phyloP scores from a whole-genome alignment of 2,888 invertebrate genomes.

The Leuctra nigra region DNA sequence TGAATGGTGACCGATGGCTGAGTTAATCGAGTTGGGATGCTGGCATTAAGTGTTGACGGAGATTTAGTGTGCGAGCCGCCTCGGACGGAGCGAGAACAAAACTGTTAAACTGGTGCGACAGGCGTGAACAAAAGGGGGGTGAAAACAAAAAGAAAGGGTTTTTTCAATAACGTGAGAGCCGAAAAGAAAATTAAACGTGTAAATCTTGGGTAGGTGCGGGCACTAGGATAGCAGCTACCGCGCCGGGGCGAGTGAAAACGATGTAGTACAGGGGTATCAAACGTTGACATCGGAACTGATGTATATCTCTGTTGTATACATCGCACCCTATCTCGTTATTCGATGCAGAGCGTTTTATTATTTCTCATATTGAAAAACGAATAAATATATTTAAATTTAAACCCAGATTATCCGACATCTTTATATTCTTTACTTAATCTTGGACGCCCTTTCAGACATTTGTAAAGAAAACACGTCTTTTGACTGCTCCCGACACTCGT shows the following conservation, averaged over 20 bases:
- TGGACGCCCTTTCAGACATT: too few species aligned
- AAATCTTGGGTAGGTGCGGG: conserved; percentile 24
- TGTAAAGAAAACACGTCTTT: too few species aligned
- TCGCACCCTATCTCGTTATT: too few species aligned
- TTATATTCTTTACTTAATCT: too few species aligned
- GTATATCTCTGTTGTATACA: neutral
- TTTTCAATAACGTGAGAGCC: conserved; percentile 28
- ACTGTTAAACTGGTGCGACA: neutral
- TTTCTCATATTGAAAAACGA: too few species aligned
- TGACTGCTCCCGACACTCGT: too few species aligned
- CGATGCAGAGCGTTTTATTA: too few species aligned
- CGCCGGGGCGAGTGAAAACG: too few species aligned
- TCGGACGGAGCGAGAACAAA: neutral
- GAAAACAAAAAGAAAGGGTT: conserved; percentile 26
- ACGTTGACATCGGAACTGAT: neutral
- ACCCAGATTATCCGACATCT: too few species aligned
- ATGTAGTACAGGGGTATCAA: neutral
- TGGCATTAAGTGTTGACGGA: neutral
- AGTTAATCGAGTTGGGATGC: too few species aligned
- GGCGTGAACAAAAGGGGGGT: conserved; percentile 10
- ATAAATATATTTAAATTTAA: too few species aligned
- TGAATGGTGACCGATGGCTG: too few species aligned
- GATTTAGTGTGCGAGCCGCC: conserved; percentile 1
- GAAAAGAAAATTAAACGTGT: conserved; percentile 30
- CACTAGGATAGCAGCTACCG: conserved; percentile 13